Percentiles rank a stretch among this genome's conserved stretches.
These are phyloP conservation scores for Pan paniscus DNA, from an alignment of 2,113 vertebrate species.

Conservation along the genomic window DNA sequence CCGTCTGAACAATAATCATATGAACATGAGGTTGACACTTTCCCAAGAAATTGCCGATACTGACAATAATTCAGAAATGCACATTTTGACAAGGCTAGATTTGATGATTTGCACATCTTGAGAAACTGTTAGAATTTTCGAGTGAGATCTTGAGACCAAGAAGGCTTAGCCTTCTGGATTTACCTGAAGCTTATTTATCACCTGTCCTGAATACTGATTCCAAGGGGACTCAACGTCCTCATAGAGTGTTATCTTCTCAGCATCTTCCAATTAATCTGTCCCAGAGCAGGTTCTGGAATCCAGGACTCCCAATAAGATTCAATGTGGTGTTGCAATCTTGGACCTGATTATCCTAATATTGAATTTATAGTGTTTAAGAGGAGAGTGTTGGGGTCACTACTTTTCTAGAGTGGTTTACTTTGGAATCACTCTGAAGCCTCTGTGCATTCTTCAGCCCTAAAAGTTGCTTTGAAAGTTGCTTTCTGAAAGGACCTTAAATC, in stretches of 20 bases:
- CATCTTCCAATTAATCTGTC: background rate
- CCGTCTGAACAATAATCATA: conserved; percentile 36
- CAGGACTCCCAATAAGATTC: background rate
- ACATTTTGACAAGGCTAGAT: conserved; percentile 34
- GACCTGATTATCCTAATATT: background rate
- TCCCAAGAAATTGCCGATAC: background rate
- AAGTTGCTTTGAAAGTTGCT: background rate
- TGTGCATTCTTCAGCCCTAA: background rate
- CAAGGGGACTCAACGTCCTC: background rate
- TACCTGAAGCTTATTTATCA: background rate
- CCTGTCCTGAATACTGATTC: background rate
- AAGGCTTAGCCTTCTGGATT: background rate
- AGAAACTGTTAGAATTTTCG: background rate
- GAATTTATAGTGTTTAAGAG: background rate
- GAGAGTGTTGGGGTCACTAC: background rate
- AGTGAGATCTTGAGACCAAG: background rate
- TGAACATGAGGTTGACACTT: conserved; percentile 43
- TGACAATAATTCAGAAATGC: conserved; percentile 51
- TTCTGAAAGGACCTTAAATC: background rate
- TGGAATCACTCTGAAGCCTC: background rate
- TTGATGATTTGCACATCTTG: conserved; percentile 36
- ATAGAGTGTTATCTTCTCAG: background rate
- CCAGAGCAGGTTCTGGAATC: background rate
- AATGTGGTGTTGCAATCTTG: background rate
- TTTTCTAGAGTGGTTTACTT: background rate